Percentiles rank a stretch among this genome's conserved stretches.
Conservation (phyloP, 2,797 vertebrate species). For the Dendrocincla fuliginosa region DNA sequence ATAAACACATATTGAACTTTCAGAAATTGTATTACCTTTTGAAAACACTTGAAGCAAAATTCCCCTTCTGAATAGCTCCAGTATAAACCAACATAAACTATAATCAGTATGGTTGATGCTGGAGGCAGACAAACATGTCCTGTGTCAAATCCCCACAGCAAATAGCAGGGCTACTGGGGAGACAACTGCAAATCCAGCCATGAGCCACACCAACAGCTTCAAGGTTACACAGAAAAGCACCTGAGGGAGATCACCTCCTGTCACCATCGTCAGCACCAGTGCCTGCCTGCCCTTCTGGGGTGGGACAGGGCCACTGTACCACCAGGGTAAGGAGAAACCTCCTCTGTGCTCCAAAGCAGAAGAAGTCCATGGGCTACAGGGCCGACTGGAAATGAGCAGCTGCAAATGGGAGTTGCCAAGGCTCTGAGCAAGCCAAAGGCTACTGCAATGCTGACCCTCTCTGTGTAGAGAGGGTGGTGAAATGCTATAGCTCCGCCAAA, state of each 20-base stretch:
- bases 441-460: rapidly evolving
- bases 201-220: rapidly evolving
- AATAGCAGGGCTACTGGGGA: neutral
- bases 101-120: neutral
- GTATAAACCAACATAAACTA: neutral
- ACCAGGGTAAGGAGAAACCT: neutral
- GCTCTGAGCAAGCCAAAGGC: rapidly evolving
- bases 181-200: neutral
- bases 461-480: neutral
- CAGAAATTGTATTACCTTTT: neutral
- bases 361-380: neutral
- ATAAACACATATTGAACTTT: neutral
- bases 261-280: rapidly evolving
- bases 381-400: neutral
- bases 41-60: neutral
- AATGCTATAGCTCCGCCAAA: rapidly evolving
- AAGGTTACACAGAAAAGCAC: neutral
- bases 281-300: rapidly evolving
- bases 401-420: neutral
- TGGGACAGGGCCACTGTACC: neutral
- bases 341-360: neutral
- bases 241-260: neutral
- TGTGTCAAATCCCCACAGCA: neutral
- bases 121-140: neutral
- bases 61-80: neutral